phyloP scores from a whole-genome alignment of 1,140 invertebrate genomes.

The Agrypnia vestita region DNA sequence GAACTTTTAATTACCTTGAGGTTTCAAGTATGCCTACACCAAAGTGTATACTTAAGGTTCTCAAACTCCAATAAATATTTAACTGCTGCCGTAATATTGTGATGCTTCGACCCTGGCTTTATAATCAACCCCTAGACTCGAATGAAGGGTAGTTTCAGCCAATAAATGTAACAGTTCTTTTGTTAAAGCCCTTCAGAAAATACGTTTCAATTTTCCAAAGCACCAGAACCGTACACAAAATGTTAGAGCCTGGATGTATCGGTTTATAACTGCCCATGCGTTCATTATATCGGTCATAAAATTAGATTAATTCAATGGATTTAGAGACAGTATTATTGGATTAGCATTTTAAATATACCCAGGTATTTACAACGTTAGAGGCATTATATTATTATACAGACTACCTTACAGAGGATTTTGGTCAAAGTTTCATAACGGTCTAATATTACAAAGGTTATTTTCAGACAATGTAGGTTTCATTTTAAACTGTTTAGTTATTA shows the following conservation, averaged over 20 bases:
- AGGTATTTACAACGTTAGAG: too few species aligned
- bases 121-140: slow-evolving; percentile 6
- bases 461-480: too few species aligned
- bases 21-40: too few species aligned
- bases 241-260: background rate
- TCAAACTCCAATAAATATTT: too few species aligned
- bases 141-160: slow-evolving; percentile 11
- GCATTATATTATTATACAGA: too few species aligned
- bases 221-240: background rate
- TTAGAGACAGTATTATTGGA: slow-evolving; percentile 18
- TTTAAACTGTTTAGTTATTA: too few species aligned
- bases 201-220: slow-evolving; percentile 2
- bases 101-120: slow-evolving; percentile 4
- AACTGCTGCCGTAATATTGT: background rate
- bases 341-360: background rate
- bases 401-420: too few species aligned
- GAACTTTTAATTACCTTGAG: too few species aligned
- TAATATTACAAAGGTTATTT: too few species aligned
- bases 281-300: slow-evolving; percentile 22
- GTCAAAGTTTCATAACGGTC: too few species aligned
- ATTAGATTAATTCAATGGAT: slow-evolving; percentile 15
- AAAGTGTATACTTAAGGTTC: too few species aligned
- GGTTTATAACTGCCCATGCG: slow-evolving; percentile 18
- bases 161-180: slow-evolving; percentile 35
- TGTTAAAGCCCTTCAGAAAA: background rate